Evolutionary conservation across 2,113 vertebrate species (phyloP).

Genomic region (Leuciscus idus): DNA sequence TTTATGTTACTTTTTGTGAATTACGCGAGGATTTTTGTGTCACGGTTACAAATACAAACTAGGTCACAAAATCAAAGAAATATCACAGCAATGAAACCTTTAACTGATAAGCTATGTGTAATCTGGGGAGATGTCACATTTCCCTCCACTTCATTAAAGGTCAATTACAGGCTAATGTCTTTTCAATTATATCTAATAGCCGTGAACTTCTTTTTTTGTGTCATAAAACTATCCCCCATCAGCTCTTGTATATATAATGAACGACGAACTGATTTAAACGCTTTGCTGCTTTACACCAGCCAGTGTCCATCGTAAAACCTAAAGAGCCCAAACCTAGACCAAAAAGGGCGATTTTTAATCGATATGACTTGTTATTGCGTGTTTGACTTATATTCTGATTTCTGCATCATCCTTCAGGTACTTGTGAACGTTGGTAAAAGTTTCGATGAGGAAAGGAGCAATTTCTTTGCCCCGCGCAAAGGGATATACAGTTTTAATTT

Average conservation of each 20-base stretch:
- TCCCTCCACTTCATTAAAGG: slow-evolving; percentile 63
- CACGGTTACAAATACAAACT: not conserved
- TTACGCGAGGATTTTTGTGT: not conserved
- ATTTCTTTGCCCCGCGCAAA: slow-evolving; percentile 94
- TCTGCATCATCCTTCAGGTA: slow-evolving; percentile 76
- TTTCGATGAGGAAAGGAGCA: slow-evolving; percentile 95
- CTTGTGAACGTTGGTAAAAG: slow-evolving; percentile 93
- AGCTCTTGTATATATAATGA: not conserved
- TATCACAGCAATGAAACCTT: not conserved
- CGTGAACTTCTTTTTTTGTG: slow-evolving; percentile 28
- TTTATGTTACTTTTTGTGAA: not conserved
- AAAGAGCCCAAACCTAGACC: not conserved
- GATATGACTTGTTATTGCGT: not conserved
- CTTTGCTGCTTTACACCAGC: not conserved
- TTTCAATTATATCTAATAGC: slow-evolving; percentile 65
- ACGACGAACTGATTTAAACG: not conserved
- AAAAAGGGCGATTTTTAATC: not conserved
- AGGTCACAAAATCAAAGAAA: not conserved
- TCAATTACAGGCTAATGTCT: slow-evolving; percentile 68
- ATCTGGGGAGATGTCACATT: slow-evolving; percentile 21
- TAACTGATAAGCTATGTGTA: not conserved
- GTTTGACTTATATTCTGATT: slow-evolving; percentile 24
- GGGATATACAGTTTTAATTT: slow-evolving; percentile 99
- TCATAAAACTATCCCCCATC: slow-evolving; percentile 61
- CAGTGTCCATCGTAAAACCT: not conserved